phyloP scores from a whole-genome alignment of 2,888 invertebrate species.

The Tyria jacobaeae region DNA sequence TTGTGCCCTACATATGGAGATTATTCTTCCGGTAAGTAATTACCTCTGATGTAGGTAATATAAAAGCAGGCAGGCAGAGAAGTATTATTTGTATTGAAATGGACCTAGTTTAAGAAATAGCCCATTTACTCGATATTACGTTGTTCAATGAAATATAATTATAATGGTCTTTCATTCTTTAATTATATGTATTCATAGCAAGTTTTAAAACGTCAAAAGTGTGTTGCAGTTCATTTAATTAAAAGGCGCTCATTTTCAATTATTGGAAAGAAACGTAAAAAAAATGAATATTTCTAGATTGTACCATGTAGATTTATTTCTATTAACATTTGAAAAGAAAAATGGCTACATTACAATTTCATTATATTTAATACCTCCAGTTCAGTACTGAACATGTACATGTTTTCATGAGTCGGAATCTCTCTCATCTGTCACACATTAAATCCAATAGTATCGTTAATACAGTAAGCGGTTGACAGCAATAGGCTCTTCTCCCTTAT shows the following conservation, averaged over 20 bases:
- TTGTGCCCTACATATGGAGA: slow-evolving; percentile 55
- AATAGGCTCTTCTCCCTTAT: too few species aligned
- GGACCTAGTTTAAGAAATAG: slow-evolving; percentile 20
- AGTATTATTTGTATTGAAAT: slow-evolving; percentile 26
- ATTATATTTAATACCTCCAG: too few species aligned
- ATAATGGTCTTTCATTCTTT: neutral
- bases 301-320: too few species aligned
- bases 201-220: neutral
- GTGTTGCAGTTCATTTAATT: neutral
- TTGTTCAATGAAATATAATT: neutral
- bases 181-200: neutral
- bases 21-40: slow-evolving; percentile 54
- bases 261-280: too few species aligned
- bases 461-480: too few species aligned
- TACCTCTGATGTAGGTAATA: slow-evolving; percentile 24
- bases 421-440: too few species aligned
- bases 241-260: neutral
- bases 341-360: too few species aligned
- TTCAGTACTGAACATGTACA: too few species aligned
- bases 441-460: too few species aligned
- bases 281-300: too few species aligned
- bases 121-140: neutral
- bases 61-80: slow-evolving; percentile 21
- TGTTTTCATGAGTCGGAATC: too few species aligned
- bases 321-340: too few species aligned